These are phyloP conservation scores for Cotesia glomerata DNA, from an alignment of 1,140 invertebrate genomes.

Conservation along the genomic window DNA sequence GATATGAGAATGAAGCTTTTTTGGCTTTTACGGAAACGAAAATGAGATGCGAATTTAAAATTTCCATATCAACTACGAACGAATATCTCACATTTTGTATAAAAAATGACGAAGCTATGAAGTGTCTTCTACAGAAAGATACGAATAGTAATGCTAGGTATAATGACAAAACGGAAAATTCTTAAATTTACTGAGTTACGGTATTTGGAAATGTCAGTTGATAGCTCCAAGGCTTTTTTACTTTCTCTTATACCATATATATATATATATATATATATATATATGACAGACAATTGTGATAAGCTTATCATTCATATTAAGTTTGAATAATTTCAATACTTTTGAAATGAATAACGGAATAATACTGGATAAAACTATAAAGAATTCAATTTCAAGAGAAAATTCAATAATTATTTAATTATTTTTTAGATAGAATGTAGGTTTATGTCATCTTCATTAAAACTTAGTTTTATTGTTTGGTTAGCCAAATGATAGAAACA, in stretches of 20 bases:
- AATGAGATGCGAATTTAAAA: constrained; percentile 17
- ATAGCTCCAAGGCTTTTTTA: neutral
- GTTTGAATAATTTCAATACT: too few relatives aligned
- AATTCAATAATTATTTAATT: too few relatives aligned
- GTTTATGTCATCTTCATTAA: too few relatives aligned
- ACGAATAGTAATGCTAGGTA: neutral
- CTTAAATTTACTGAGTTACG: constrained; percentile 17
- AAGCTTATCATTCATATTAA: constrained; percentile 19
- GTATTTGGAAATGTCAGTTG: constrained; percentile 25
- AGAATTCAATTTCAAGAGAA: too few relatives aligned
- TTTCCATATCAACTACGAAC: constrained; percentile 21
- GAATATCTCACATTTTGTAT: constrained; percentile 20
- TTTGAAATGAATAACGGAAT: too few relatives aligned
- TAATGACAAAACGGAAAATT: constrained; percentile 1
- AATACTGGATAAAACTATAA: too few relatives aligned
- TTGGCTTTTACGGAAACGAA: constrained; percentile 4
- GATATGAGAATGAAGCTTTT: constrained; percentile 24
- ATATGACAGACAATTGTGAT: neutral
- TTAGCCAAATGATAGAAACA: too few relatives aligned
- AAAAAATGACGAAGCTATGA: constrained; percentile 1
- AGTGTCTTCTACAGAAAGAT: constrained; percentile 15
- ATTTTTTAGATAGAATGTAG: too few relatives aligned
- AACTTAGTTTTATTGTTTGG: too few relatives aligned
- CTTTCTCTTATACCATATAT: neutral
- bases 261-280: too few relatives aligned